phyloP scores from a whole-genome alignment of 2,113 vertebrate species.

The Salvator merianae region DNA sequence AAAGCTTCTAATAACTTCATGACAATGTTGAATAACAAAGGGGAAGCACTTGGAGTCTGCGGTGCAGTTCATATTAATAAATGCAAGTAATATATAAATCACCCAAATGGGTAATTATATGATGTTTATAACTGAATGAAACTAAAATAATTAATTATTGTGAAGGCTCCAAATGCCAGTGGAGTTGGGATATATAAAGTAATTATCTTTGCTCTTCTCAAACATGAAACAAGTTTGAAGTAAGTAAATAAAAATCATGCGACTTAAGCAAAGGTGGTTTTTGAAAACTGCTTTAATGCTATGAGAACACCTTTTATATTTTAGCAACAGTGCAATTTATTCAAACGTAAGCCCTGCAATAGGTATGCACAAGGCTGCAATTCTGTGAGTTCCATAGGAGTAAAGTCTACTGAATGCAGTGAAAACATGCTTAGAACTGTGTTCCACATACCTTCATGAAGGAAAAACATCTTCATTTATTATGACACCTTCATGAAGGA shows the following conservation, averaged over 20 bases:
- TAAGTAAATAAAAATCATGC: neutral
- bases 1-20: slow-evolving; percentile 28
- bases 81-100: slow-evolving; percentile 20
- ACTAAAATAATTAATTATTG: slow-evolving; percentile 35
- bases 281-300: slow-evolving; percentile 4
- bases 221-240: slow-evolving; percentile 2
- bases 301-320: neutral
- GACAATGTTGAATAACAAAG: slow-evolving; percentile 13
- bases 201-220: slow-evolving; percentile 10
- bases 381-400: no score
- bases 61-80: slow-evolving; percentile 18
- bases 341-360: no score
- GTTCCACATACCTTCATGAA: no score
- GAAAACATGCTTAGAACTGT: no score
- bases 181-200: neutral
- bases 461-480: no score
- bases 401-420: no score
- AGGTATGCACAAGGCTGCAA: no score
- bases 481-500: no score
- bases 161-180: slow-evolving; percentile 13
- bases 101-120: slow-evolving; percentile 15
- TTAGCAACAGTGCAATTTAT: no score
- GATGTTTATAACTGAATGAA: slow-evolving; percentile 18
- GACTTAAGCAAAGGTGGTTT: neutral
- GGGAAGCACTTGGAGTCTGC: neutral